phyloP scores from a whole-genome alignment of 2,797 vertebrate genomes.

The Spheniscus humboldti region DNA sequence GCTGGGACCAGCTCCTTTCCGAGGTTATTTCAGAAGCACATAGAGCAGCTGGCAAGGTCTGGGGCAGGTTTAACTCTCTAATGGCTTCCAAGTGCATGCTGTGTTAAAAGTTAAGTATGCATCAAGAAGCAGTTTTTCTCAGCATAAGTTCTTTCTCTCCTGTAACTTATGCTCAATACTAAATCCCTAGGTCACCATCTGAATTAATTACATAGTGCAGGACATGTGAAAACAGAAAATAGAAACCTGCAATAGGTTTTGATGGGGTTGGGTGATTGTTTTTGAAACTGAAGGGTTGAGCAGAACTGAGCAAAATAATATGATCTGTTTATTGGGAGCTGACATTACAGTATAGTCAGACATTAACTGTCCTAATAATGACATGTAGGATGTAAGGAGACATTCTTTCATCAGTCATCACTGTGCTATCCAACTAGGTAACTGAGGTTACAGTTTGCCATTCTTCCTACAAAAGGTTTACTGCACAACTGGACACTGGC shows the following conservation, averaged over 20 bases:
- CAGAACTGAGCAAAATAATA: neutral
- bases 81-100: neutral
- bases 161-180: neutral
- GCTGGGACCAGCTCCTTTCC: neutral
- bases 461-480: neutral
- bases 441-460: neutral
- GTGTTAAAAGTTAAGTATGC: neutral
- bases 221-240: neutral
- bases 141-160: neutral
- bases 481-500: neutral
- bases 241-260: neutral
- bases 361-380: neutral
- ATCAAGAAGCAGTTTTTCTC: neutral
- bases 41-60: slow-evolving; percentile 3
- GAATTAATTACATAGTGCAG: neutral
- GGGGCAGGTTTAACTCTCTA: neutral
- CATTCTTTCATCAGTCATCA: neutral
- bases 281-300: neutral
- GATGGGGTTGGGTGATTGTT: neutral
- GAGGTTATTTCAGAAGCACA: neutral
- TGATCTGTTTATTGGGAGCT: neutral
- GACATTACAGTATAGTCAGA: neutral
- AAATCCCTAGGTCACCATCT: neutral
- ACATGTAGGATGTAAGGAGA: neutral
- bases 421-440: neutral